Base-by-base conservation (phyloP, 2,113 vertebrate species). In the Myotis yumanensis region DNA sequence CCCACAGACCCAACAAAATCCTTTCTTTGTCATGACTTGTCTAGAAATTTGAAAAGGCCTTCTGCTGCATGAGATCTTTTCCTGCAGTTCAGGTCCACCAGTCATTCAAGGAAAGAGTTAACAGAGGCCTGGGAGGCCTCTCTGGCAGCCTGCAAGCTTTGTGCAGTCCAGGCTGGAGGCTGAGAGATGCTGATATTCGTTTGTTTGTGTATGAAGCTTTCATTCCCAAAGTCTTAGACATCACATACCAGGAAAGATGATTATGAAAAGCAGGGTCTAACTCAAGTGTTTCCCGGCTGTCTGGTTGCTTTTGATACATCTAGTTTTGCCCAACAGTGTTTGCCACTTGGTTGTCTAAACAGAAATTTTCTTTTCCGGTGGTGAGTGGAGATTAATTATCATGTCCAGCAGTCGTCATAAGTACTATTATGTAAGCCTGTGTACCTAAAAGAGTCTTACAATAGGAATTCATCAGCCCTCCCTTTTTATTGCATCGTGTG, bases 211-310 rank as follows among this genome's bases (percentile, higher is more conserved):
- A 92, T 86, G 69, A 92, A 90, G 71, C 51, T 87, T 96, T 93
- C 82, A 96, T 97, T 96, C 88, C 77, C 77, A 48, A 92, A 90
- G 82, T 51, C 88, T 90, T 91, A 92, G 89, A 93, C 66, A 92
- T 93, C 46, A 77, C 73, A 90, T 96, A 93, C 80, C 82, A 93
- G 86, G 79, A 95, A 89, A 91, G 69, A 96, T 57, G 72, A 90
- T 66, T 97, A 69, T 90, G 90, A 89, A 96, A 97, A 89, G 37
- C 93, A 94, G 57, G 64, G 69, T 62, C 64, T 89, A 95, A 66
- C 54, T 76, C 73, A 93, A 97, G 73, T 92, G 66, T 86, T 95
- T 95, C 75, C 88, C 0, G 30, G 37, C 64, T 95, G 57, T 90
- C 82, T 69, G 73, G 72, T 81, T 96, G 68, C 48, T 68, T 91